phyloP scores from a whole-genome alignment of 2,113 vertebrate species.

The Gymnogyps californianus region DNA sequence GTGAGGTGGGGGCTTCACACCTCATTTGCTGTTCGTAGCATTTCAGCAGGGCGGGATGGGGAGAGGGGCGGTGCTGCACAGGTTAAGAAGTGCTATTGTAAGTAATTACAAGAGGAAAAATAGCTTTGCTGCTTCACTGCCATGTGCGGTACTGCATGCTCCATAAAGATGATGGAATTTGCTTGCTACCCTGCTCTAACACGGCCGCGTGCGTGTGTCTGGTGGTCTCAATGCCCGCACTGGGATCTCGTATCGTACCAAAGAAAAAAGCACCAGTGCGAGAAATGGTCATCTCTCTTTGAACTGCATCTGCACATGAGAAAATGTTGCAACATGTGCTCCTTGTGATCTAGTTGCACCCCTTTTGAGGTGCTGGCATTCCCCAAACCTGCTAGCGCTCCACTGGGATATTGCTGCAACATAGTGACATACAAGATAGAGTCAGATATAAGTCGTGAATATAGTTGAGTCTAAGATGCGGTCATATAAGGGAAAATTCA shows the following conservation, averaged over 20 bases:
- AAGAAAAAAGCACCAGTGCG: not conserved
- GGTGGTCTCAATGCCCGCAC: not conserved
- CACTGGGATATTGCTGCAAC: not conserved
- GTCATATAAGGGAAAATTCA: not conserved
- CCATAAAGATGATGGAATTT: not conserved
- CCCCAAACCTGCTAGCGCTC: not conserved
- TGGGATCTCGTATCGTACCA: fast-evolving
- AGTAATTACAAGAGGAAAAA: not conserved
- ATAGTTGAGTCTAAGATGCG: not conserved
- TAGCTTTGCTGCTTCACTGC: not conserved
- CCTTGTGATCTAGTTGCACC: not conserved
- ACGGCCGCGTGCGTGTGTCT: fast-evolving
- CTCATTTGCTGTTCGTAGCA: not conserved
- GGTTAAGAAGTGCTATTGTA: not conserved
- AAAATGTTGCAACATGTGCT: not conserved
- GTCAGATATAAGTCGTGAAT: not conserved
- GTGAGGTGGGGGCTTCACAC: not conserved
- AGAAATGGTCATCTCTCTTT: not conserved
- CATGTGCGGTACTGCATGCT: not conserved
- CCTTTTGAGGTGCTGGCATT: not conserved
- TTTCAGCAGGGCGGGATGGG: not conserved
- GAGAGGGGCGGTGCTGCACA: not conserved
- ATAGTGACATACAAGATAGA: not conserved
- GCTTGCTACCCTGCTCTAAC: not conserved
- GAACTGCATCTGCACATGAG: not conserved